Evolutionary conservation across 2,113 vertebrate genomes (phyloP).

Genomic region (Saguinus imperator): DNA sequence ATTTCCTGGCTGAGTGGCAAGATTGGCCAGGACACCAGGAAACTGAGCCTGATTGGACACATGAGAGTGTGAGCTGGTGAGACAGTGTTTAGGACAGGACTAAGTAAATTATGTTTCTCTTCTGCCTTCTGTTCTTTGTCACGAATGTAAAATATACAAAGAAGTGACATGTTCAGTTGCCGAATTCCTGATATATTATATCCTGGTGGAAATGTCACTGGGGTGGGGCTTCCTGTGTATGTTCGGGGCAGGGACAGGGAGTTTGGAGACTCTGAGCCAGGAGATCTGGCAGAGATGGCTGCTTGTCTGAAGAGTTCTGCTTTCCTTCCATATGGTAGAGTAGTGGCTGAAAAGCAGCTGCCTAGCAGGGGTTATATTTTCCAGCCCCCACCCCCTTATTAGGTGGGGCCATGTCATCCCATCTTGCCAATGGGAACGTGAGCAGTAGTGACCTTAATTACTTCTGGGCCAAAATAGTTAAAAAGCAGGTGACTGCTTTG

Average conservation of each 20-base stretch:
- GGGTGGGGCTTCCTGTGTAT: not conserved
- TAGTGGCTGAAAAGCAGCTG: not conserved
- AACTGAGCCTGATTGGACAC: accelerated
- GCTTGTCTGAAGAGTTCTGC: not conserved
- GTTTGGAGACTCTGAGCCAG: not conserved
- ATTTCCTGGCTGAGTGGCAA: not conserved
- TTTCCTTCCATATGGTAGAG: not conserved
- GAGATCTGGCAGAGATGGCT: not conserved
- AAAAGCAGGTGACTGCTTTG: not conserved
- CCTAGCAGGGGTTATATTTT: not conserved
- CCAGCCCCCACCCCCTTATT: not conserved
- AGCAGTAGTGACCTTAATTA: not conserved
- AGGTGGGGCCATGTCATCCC: accelerated
- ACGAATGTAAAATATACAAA: too few species aligned
- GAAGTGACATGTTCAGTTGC: accelerated
- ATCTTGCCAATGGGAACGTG: not conserved
- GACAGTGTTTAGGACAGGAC: not conserved
- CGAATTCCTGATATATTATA: not conserved
- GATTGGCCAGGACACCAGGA: not conserved
- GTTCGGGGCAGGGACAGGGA: not conserved
- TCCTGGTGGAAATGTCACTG: not conserved
- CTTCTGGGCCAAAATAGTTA: not conserved
- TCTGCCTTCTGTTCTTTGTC: not conserved
- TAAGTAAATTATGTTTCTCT: accelerated
- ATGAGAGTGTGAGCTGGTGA: not conserved